Percentiles rank a stretch among this genome's conserved stretches.
These are phyloP conservation scores for Gymnogyps californianus DNA, from an alignment of 2,113 vertebrate species.

Conservation along the genomic window DNA sequence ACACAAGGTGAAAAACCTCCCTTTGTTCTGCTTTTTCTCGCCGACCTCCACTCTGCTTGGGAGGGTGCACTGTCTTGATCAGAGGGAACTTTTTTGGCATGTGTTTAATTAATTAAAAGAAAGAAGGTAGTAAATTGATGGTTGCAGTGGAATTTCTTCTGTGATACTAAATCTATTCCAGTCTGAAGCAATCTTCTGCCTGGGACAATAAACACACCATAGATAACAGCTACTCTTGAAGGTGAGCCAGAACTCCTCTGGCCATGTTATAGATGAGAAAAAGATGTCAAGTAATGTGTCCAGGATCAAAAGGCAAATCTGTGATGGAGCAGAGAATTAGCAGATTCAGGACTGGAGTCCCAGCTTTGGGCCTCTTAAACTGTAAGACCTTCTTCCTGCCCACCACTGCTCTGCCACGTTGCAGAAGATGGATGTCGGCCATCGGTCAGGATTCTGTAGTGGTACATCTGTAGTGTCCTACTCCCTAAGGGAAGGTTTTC, in stretches of 20 bases:
- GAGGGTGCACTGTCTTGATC: neutral
- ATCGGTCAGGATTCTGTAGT: rapidly evolving
- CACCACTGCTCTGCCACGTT: neutral
- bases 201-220: neutral
- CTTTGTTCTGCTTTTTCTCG: neutral
- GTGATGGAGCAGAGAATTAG: neutral
- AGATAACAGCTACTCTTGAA: neutral
- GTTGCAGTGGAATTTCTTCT: neutral
- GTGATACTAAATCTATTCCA: neutral
- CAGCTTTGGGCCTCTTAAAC: neutral
- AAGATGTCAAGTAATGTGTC: neutral
- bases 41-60: neutral
- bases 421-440: neutral
- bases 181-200: neutral
- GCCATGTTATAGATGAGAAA: neutral
- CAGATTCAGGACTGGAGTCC: neutral
- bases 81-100: neutral
- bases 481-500: neutral
- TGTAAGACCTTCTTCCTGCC: no score
- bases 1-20: neutral
- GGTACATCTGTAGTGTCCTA: neutral
- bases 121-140: neutral
- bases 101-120: neutral
- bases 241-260: neutral
- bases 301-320: neutral